Percentiles rank a stretch among this genome's conserved stretches.
Conservation (phyloP, 2,113 vertebrate species). For the Cacatua alba region DNA sequence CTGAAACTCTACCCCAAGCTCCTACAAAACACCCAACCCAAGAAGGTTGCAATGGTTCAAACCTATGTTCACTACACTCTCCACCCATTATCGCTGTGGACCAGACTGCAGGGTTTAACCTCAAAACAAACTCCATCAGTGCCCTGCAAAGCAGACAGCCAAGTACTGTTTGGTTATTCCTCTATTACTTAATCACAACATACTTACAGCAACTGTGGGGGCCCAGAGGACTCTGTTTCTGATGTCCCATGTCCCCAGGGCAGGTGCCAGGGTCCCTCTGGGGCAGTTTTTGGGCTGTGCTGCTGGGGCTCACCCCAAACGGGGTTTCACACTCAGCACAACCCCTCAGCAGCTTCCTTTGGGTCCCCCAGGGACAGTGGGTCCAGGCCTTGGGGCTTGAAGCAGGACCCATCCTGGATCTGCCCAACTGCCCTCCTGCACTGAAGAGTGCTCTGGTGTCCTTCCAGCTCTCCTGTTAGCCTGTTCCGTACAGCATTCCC, state of each 20-base stretch:
- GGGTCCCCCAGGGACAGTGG: not conserved
- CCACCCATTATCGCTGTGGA: not conserved
- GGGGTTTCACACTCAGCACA: rapidly evolving
- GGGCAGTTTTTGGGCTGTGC: not conserved
- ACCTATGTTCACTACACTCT: rapidly evolving
- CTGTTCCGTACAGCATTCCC: rapidly evolving
- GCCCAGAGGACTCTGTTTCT: not conserved
- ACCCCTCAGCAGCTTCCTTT: not conserved
- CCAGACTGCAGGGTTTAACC: rapidly evolving
- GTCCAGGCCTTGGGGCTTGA: not conserved
- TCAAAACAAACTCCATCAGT: not conserved
- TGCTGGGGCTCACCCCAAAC: rapidly evolving
- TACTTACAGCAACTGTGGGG: rapidly evolving
- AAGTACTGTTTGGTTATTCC: not conserved
- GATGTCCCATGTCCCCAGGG: not conserved
- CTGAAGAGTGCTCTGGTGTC: rapidly evolving
- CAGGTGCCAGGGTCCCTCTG: rapidly evolving
- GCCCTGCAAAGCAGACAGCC: not conserved
- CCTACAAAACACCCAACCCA: not conserved
- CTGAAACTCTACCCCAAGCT: not conserved
- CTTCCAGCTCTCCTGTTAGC: not conserved
- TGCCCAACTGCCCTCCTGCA: not conserved
- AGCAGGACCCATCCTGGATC: rapidly evolving
- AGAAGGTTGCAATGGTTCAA: not conserved
- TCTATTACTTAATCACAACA: not conserved